Conservation (phyloP, 2,888 invertebrate species). For the Endomychus coccineus region DNA sequence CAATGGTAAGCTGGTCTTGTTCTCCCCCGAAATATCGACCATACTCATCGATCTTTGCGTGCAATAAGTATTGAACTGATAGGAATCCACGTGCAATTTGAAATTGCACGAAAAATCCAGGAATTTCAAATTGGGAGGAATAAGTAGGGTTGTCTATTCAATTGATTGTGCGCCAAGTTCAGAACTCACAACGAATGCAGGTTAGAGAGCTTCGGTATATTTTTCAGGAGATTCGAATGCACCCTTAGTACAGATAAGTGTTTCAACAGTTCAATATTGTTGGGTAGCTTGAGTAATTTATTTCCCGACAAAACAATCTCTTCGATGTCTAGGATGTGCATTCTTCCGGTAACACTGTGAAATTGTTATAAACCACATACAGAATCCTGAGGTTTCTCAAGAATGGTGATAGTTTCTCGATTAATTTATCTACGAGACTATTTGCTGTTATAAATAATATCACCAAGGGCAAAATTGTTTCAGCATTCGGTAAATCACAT, state of each 20-base stretch:
- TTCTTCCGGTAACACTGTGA: constrained; percentile 65
- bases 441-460: constrained; percentile 69
- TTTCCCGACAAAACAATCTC: constrained; percentile 79
- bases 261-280: constrained; percentile 62
- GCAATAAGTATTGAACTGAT: constrained; percentile 72
- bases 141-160: constrained; percentile 67
- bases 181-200: constrained; percentile 67
- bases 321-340: constrained; percentile 69
- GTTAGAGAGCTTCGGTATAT: constrained; percentile 69
- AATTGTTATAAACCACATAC: constrained; percentile 72
- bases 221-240: constrained; percentile 72
- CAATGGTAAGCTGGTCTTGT: constrained; percentile 59
- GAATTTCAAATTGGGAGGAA: constrained; percentile 77
- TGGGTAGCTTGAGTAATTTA: constrained; percentile 65
- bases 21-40: constrained; percentile 77
- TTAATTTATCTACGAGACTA: constrained; percentile 58
- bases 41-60: constrained; percentile 74
- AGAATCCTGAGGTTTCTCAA: constrained; percentile 61
- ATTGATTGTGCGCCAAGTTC: constrained; percentile 78
- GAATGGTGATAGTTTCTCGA: constrained; percentile 52
- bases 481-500: constrained; percentile 55
- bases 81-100: constrained; percentile 73
- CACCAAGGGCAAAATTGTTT: constrained; percentile 55
- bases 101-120: constrained; percentile 78
- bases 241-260: constrained; percentile 69